Evolutionary conservation across 2,797 vertebrate genomes (phyloP), one percentile per base, ranked within the genome.

Genomic region (Enteromius paludinosus): DNA sequence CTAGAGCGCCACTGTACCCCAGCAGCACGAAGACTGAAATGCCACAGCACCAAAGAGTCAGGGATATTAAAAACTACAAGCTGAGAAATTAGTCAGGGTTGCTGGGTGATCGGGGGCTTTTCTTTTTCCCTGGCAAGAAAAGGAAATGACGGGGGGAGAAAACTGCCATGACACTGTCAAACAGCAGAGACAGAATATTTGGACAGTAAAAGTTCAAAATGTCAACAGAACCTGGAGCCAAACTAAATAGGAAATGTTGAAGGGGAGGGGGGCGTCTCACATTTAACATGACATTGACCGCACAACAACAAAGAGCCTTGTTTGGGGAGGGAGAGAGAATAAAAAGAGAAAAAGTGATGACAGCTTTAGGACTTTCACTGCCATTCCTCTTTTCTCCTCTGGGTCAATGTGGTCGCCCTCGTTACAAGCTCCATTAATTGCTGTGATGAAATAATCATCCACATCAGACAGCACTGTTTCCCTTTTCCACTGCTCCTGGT

Each of bases 221-320:
- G 69, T 81, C 77, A 85, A 86, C 73, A 85, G 72, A 83, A 83
- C 56, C 68, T 33, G 68, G 56, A 75, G 88, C 88, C 88, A 89
- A 89, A 78, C 79, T 83, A 89, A 89, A 89, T 83, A 89, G 82
- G 54, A 86, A 88, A 88, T 81, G 74, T 83, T 73, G 68, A 62
- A 62, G 76, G 38, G 78, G 84, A 74, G 73, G 65, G 65, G 70
- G 52, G 61, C 33, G 66, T 78, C 79, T 85, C 78, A 35, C 45
- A 47, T 86, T 83, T 79, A 89, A 86, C 86, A 89, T 23, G 3
- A 82, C 79, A 83, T 78, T 79, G 45, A 83, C 59, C 70, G 54
- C 68, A 85, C 79, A 82, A 84, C 87, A 86, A 86, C 83, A 82
- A 85, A 80, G 43, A 43, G 52, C 30, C 80, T 75, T 66, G 80